Base-by-base conservation (phyloP, 2,797 vertebrate genomes). In the Otolemur crassicaudatus region DNA sequence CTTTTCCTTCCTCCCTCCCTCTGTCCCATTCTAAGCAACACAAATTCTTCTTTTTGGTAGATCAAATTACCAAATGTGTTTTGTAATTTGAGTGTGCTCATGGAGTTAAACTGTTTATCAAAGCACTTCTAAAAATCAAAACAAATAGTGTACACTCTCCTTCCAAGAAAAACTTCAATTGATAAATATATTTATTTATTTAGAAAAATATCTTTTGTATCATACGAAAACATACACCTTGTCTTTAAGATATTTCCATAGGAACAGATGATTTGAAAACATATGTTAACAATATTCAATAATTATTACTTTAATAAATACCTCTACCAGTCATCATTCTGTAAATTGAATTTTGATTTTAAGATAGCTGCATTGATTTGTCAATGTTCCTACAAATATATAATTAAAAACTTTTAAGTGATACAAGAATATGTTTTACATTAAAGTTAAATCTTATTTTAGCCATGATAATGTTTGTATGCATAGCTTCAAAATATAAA, bases 271-370 rank as follows among this genome's bases (percentile, higher is more conserved):
- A 60, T 25, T 91, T 87, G 58, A 79, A 22, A 83, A 46, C 10
- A 69, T 84, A 85, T 6, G 46, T 56, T 46, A 79, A 19, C 9
- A 60, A 40, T 69, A 85, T 80, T 40, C 67, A 85, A 25, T 49
- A 40, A 65, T 2, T 46, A 76, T 75, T 82, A 37, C 20, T 22
- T 46, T 90, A 76, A 81, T 53, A 77, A 86, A 65, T 75, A 63
- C 12, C 20, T 76, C 13, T 70, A 53, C 2, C 29, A 49, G 31
- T 40, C 34, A 27, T 60, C 13, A 72, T 34, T 92, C 7, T 37
- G 14, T 61, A 93, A 82, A 87, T 87, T 87, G 49, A 91, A 91
- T 77, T 61, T 90, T 84, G 87, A 79, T n/a, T 89, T 16, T 8
- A 93, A 40, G 12, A 93, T 86, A 72, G 5, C 20, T 37, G 3